phyloP scores from a whole-genome alignment of 2,797 vertebrate species.

The Eidolon dupreanum region DNA sequence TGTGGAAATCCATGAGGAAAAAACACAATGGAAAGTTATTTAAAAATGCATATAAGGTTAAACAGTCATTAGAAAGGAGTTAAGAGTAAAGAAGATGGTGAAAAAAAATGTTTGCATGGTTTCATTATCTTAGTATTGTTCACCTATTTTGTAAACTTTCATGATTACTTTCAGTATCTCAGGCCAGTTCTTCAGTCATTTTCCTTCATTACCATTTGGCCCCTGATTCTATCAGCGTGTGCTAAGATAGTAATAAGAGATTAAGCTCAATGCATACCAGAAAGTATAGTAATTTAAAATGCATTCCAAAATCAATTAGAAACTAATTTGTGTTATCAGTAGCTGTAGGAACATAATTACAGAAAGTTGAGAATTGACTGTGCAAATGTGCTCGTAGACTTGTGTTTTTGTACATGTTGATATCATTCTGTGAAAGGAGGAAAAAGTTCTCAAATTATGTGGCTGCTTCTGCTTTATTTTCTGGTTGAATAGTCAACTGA shows the following conservation, averaged over 20 bases:
- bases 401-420: not conserved
- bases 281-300: slow-evolving; percentile 21
- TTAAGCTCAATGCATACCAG: not conserved
- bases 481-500: not conserved
- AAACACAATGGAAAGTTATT: slow-evolving; percentile 13
- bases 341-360: not conserved
- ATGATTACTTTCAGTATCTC: not conserved
- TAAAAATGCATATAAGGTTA: slow-evolving; percentile 2
- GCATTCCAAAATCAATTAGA: slow-evolving; percentile 42
- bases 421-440: not conserved
- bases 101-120: not conserved
- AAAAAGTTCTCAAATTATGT: not conserved
- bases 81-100: not conserved
- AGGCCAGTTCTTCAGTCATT: not conserved
- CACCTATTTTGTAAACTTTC: not conserved
- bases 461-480: not conserved
- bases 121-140: not conserved
- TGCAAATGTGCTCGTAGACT: not conserved
- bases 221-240: not conserved
- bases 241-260: slow-evolving; percentile 16
- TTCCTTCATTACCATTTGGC: not conserved
- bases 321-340: not conserved
- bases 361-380: not conserved
- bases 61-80: slow-evolving; percentile 9
- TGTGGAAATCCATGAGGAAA: slow-evolving; percentile 34